A percentile compares a stretch with the other conserved stretches of the same genome.
These are phyloP conservation scores for Nycticryphes semicollaris DNA, from an alignment of 2,113 vertebrate species.

Conservation along the genomic window DNA sequence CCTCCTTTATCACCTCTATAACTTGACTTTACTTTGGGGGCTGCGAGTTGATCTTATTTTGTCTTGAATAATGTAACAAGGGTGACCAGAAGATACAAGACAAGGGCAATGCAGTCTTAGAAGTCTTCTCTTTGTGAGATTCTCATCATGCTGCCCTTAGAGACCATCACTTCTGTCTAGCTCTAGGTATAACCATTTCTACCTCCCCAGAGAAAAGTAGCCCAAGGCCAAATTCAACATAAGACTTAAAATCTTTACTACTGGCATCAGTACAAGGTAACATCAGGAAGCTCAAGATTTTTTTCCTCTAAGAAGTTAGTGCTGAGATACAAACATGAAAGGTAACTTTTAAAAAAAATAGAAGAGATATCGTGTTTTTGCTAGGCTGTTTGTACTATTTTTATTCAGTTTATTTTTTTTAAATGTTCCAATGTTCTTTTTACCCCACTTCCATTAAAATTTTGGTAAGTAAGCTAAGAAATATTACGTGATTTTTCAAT, in stretches of 20 bases:
- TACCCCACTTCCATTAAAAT: background rate
- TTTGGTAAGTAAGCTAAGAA: background rate
- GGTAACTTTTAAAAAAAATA: background rate
- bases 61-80: background rate
- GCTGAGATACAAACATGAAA: background rate
- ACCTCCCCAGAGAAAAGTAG: background rate
- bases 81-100: background rate
- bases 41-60: background rate
- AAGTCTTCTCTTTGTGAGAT: background rate
- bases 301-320: background rate
- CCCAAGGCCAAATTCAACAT: background rate
- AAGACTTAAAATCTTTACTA: background rate
- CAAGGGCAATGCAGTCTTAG: rapidly evolving
- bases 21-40: background rate
- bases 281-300: background rate
- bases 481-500: background rate
- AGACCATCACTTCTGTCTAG: background rate
- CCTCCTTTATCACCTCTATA: background rate
- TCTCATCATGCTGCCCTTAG: background rate
- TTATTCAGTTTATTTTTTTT: background rate
- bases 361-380: background rate
- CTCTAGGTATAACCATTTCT: background rate
- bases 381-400: background rate
- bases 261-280: background rate
- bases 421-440: background rate